Percentiles rank a stretch among this genome's conserved stretches.
Evolutionary conservation across 2,797 vertebrate species (phyloP).

Genomic region (Enteromius unitaeniatus): DNA sequence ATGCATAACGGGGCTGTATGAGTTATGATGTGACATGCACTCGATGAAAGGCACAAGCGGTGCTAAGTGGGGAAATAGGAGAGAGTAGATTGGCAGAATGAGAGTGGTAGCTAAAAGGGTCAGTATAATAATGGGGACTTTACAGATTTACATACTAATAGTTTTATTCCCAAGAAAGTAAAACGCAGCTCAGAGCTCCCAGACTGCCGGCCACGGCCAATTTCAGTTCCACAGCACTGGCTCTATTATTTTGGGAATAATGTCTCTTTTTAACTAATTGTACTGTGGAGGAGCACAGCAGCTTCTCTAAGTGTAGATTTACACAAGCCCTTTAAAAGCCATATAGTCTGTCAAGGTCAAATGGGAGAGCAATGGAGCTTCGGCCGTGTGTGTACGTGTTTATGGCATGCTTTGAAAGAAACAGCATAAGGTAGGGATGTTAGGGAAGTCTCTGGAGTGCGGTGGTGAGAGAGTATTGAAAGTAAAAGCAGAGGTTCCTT

Average conservation of each 20-base stretch:
- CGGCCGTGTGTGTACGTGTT: constrained; percentile 42
- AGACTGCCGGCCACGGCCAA: constrained; percentile 53
- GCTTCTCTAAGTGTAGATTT: constrained; percentile 42
- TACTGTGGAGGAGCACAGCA: constrained; percentile 48
- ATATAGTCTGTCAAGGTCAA: constrained; percentile 56
- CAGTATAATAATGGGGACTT: constrained; percentile 77
- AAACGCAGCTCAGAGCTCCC: constrained; percentile 50
- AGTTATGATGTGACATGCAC: constrained; percentile 23
- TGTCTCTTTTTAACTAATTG: constrained; percentile 64
- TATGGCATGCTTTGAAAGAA: constrained; percentile 45
- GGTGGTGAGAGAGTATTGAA: constrained; percentile 66
- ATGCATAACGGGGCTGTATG: constrained; percentile 10
- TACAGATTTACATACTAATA: constrained; percentile 82
- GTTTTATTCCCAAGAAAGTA: constrained; percentile 72
- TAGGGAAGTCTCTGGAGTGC: constrained; percentile 62
- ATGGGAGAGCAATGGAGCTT: constrained; percentile 38
- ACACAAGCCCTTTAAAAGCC: constrained; percentile 41
- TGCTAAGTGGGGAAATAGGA: constrained; percentile 35
- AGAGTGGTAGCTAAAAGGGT: constrained; percentile 70
- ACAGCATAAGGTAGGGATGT: constrained; percentile 64
- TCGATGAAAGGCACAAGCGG: constrained; percentile 24
- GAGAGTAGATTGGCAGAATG: constrained; percentile 77
- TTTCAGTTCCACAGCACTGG: constrained; percentile 55
- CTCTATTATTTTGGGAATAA: constrained; percentile 59
- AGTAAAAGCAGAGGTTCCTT: constrained; percentile 69